phyloP scores from a whole-genome alignment of 2,113 vertebrate genomes.

The Tachycineta bicolor region DNA sequence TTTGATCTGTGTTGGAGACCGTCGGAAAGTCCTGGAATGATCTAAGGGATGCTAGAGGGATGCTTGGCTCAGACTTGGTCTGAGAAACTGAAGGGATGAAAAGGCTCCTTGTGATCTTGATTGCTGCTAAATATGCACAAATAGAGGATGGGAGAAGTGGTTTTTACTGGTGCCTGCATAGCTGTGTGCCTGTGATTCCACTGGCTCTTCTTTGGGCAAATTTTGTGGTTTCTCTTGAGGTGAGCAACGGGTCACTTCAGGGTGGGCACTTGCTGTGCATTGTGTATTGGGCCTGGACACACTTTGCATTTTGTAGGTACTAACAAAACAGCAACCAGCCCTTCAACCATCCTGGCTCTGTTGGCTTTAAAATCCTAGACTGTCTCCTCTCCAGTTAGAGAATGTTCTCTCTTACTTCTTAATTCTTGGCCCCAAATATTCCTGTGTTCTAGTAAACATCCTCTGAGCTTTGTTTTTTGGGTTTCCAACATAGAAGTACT shows the following conservation, averaged over 20 bases:
- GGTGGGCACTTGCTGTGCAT: neutral
- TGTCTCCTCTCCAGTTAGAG: neutral
- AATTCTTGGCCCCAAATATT: neutral
- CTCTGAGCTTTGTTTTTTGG: neutral
- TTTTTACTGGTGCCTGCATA: neutral
- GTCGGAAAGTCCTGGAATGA: neutral
- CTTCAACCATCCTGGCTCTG: neutral
- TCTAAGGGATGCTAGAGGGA: neutral
- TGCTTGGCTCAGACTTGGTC: neutral
- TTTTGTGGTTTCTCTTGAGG: neutral
- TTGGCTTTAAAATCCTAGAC: neutral
- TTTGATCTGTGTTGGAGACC: conserved; percentile 4
- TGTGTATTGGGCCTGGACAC: neutral
- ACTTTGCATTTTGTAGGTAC: neutral
- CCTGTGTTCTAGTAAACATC: neutral
- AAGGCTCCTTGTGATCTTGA: neutral
- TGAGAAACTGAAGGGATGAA: conserved; percentile 25
- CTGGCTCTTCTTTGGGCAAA: neutral
- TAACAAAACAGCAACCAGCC: neutral
- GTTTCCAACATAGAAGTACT: neutral
- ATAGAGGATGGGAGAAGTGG: neutral
- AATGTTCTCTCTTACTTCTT: neutral
- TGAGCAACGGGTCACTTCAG: neutral
- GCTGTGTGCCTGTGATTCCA: neutral
- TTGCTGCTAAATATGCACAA: neutral